Base-by-base conservation (phyloP, 2,888 invertebrate species). In the Phalangium opilio region DNA sequence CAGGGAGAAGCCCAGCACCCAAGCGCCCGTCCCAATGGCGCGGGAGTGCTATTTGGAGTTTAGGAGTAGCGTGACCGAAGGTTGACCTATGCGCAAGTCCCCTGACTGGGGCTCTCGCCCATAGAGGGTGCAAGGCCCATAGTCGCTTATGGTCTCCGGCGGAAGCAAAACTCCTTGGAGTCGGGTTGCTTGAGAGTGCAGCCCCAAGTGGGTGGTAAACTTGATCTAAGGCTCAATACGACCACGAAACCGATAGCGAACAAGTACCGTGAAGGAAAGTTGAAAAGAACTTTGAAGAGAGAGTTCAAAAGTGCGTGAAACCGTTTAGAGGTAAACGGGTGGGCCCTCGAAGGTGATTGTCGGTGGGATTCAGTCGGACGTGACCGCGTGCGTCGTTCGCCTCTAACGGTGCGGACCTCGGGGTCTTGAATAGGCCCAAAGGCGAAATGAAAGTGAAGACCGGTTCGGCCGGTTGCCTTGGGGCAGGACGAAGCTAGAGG, bases 361-460 rank as follows among this genome's bases (percentile, higher is more conserved):
- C 45, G 43, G 48, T 53, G 21, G 49, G 48, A 41, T 55, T 49
- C 43, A 56, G 53, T 43, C 41, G 34, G 34, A 12, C 10, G 12
- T 34, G 34, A 12, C 12, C 10, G 10, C 34, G 34, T 11, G 12
- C 34, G 34, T 12, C 34, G 11, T 10, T 34, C 12, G 10, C 34
- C 39, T 39, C 62, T 61, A 62, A 57, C 60, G 62, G 57, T 64
- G 65, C 41, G 58, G 69, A 66, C 67, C 64, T 64, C 67, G 60
- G 64, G 69, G 73, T 67, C n/a, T 75, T 75, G 73, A 76, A 75
- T 75, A 75, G 76, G 75, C 75, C 67, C 75, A 64, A 76, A 72
- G 75, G 75, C 72, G 74, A 74, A 75, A 76, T 75, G 76, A 76
- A 76, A 76, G 73, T 77, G 77, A 77, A 70, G 69, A 73, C 74